Conservation (phyloP, 2,113 vertebrate genomes). For the Casuarius casuarius region DNA sequence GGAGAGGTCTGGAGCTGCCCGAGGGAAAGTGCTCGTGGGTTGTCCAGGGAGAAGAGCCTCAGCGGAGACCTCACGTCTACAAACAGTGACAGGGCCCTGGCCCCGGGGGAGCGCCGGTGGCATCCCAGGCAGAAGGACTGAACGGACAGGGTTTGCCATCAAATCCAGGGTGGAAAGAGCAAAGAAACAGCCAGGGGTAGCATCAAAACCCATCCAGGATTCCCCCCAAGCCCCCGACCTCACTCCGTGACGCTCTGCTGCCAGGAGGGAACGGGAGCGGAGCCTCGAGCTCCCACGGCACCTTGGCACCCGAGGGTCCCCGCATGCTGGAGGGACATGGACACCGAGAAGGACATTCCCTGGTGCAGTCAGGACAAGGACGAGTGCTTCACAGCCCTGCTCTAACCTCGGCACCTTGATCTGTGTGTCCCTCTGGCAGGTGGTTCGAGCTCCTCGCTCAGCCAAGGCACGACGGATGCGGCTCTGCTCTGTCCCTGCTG, state of each 20-base stretch:
- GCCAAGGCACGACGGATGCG: fast-evolving
- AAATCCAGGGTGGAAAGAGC: not conserved
- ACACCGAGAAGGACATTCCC: not conserved
- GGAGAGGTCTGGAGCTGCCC: not conserved
- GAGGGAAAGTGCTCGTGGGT: not conserved
- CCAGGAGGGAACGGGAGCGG: not conserved
- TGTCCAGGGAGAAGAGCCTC: not conserved
- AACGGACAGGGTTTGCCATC: not conserved
- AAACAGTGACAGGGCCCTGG: not conserved
- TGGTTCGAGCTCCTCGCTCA: fast-evolving
- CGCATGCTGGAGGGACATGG: not conserved
- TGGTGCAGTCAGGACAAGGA: not conserved
- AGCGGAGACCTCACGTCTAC: not conserved
- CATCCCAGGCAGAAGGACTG: too few species aligned
- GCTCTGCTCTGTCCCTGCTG: not conserved
- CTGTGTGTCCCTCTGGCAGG: not conserved
- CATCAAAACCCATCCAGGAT: not conserved
- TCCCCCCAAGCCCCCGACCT: not conserved
- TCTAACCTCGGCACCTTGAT: not conserved
- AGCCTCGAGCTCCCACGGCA: too few species aligned
- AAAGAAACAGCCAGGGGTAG: not conserved
- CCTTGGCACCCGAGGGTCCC: too few species aligned
- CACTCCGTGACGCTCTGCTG: not conserved
- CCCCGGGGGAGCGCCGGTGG: too few species aligned
- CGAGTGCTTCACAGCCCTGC: not conserved